Percentiles rank a stretch among this genome's conserved stretches.
Conservation (phyloP, 2,797 vertebrate species). For the Crocodylus rhombifer region DNA sequence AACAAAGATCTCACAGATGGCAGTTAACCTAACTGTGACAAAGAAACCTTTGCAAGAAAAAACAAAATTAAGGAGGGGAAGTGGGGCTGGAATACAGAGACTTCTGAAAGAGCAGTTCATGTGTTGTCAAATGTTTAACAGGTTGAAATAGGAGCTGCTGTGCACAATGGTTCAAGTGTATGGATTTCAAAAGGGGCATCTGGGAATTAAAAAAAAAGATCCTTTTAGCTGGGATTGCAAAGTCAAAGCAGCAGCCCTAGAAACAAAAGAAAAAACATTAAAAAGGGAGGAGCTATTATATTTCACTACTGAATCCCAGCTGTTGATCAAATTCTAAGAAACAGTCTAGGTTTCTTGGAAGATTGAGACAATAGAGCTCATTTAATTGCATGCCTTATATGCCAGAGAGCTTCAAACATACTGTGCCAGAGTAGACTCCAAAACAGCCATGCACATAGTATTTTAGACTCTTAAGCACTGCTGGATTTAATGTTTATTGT, state of each 20-base stretch:
- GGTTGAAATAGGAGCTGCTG: slow-evolving; percentile 42
- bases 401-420: slow-evolving; percentile 1
- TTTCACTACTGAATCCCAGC: slow-evolving; percentile 18
- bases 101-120: slow-evolving; percentile 6
- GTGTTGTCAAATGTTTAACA: slow-evolving; percentile 39
- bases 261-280: slow-evolving; percentile 16
- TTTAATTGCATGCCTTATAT: background rate
- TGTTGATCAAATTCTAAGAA: slow-evolving; percentile 38
- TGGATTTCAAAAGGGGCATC: slow-evolving; percentile 16
- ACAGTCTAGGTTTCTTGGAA: slow-evolving; percentile 52
- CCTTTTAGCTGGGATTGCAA: slow-evolving; percentile 26
- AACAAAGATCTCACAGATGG: background rate
- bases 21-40: slow-evolving; percentile 44
- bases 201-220: slow-evolving; percentile 21
- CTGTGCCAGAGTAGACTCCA: background rate
- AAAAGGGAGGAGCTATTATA: background rate
- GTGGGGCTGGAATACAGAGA: slow-evolving; percentile 1
- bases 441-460: background rate
- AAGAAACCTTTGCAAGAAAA: slow-evolving; percentile 56
- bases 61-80: background rate
- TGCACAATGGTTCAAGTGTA: background rate
- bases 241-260: slow-evolving; percentile 28
- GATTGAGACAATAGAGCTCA: background rate
- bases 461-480: background rate
- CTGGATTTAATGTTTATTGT: slow-evolving; percentile 26